phyloP scores from a whole-genome alignment of 2,113 vertebrate species.

The Rallus limicola region DNA sequence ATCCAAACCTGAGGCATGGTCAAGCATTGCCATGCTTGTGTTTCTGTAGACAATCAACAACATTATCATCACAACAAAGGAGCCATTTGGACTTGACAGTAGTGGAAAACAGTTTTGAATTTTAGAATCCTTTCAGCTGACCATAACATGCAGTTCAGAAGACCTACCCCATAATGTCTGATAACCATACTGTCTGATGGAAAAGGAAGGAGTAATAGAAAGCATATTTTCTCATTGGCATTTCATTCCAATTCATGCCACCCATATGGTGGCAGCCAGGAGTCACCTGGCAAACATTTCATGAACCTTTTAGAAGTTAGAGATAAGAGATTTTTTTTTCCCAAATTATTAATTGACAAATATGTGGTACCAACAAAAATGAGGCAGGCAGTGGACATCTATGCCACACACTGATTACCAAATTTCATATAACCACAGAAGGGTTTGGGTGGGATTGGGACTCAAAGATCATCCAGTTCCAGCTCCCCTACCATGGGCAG shows the following conservation, averaged over 20 bases:
- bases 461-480: too few species aligned
- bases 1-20: background rate
- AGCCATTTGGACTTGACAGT: background rate
- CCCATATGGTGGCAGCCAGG: background rate
- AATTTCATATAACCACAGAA: background rate
- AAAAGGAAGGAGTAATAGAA: background rate
- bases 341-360: background rate
- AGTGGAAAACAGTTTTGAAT: background rate
- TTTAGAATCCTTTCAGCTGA: background rate
- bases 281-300: background rate
- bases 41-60: background rate
- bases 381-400: background rate
- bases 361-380: background rate
- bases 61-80: background rate
- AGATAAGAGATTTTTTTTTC: background rate
- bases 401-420: fast-evolving
- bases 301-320: background rate
- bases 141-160: background rate
- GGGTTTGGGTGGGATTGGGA: too few species aligned
- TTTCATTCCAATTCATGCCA: background rate
- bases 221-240: fast-evolving
- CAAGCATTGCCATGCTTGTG: background rate
- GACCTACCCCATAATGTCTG: background rate
- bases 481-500: too few species aligned
- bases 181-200: background rate